These are phyloP conservation scores for Xylocopa sonorina DNA, from an alignment of 1,140 invertebrate species.

Conservation along the genomic window DNA sequence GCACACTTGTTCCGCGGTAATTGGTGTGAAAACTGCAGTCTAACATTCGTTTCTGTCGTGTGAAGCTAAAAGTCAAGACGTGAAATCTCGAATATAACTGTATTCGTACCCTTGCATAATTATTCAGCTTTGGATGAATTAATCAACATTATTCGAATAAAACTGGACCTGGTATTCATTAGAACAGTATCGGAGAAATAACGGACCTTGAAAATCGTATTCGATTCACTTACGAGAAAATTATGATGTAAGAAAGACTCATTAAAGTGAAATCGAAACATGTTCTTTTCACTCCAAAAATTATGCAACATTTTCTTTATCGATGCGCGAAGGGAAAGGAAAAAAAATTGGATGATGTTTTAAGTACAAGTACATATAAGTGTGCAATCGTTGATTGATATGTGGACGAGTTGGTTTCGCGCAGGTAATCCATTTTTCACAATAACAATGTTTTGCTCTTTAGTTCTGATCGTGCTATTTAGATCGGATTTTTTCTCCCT, in stretches of 20 bases:
- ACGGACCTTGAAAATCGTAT: not conserved
- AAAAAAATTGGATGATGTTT: not conserved
- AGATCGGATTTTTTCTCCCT: no score
- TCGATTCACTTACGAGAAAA: not conserved
- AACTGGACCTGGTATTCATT: not conserved
- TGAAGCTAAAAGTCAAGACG: not conserved
- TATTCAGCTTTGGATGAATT: no score
- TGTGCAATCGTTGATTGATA: slow-evolving; percentile 30
- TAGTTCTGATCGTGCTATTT: no score
- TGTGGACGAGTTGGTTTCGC: slow-evolving; percentile 56
- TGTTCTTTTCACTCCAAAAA: not conserved
- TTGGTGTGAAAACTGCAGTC: not conserved
- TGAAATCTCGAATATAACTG: not conserved
- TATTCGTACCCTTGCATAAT: not conserved
- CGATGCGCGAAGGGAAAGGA: not conserved
- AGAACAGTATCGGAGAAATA: not conserved
- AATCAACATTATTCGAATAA: not conserved
- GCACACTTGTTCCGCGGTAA: not conserved
- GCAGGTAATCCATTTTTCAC: slow-evolving; percentile 25
- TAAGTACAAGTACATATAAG: not conserved
- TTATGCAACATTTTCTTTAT: not conserved
- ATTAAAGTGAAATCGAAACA: not conserved
- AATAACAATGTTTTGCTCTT: not conserved
- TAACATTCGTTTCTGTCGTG: not conserved
- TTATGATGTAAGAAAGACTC: not conserved